phyloP scores from a whole-genome alignment of 2,797 vertebrate genomes.

The Schizopygopsis malacanthus region DNA sequence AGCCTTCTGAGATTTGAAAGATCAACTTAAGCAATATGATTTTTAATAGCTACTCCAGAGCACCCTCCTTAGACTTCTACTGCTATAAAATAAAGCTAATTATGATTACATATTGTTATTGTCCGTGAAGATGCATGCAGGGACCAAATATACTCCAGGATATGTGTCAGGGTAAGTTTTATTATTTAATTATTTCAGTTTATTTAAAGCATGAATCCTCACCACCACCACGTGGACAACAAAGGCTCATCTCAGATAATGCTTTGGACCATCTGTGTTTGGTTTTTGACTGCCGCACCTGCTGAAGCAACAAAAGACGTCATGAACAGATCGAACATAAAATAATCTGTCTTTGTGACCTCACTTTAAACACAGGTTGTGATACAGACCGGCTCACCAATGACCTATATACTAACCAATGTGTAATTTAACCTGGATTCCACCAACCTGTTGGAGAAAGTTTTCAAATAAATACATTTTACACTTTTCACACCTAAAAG shows the following conservation, averaged over 20 bases:
- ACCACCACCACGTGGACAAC: neutral
- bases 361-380: neutral
- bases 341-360: conserved; percentile 14
- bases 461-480: neutral
- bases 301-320: neutral
- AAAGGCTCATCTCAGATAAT: neutral
- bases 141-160: neutral
- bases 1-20: neutral
- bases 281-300: conserved; percentile 22
- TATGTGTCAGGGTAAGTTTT: neutral
- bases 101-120: neutral
- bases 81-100: neutral
- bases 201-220: conserved; percentile 15
- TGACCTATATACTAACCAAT: neutral
- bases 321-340: neutral
- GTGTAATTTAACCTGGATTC: neutral
- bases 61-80: neutral
- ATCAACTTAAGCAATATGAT: neutral
- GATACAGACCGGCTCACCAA: neutral
- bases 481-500: neutral
- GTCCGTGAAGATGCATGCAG: neutral
- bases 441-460: neutral
- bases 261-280: conserved; percentile 26
- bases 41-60: neutral
- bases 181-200: neutral